Conservation (phyloP, 2,113 vertebrate genomes). For the Oreochromis aureus region DNA sequence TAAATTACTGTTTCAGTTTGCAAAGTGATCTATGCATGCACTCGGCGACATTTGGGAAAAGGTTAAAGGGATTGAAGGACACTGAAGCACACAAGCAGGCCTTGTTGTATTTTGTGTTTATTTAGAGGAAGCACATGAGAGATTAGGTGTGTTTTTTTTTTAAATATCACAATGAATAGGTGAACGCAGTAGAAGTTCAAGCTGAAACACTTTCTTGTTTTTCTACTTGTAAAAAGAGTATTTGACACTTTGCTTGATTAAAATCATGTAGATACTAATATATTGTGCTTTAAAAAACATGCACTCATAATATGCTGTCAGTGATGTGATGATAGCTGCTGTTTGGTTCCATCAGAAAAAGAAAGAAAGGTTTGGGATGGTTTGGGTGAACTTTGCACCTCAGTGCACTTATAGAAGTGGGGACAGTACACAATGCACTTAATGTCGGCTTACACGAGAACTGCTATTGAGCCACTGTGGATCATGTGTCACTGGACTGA, state of each 20-base stretch:
- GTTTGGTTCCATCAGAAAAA: not conserved
- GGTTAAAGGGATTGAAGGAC: not conserved
- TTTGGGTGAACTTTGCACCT: not conserved
- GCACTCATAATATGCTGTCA: not conserved
- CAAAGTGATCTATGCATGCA: not conserved
- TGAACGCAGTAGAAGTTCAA: not conserved
- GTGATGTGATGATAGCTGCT: not conserved
- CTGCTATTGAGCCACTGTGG: not conserved
- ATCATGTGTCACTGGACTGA: constrained; percentile 3
- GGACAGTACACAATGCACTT: not conserved
- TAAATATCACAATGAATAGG: not conserved
- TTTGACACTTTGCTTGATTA: not conserved
- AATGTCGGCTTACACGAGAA: not conserved
- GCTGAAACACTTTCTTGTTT: not conserved
- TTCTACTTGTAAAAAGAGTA: not conserved
- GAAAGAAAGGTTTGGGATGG: not conserved
- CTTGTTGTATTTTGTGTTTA: not conserved
- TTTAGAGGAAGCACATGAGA: not conserved
- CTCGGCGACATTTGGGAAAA: not conserved
- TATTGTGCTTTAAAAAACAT: not conserved
- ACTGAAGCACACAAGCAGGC: not conserved
- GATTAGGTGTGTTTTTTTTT: not conserved
- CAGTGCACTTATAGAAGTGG: not conserved
- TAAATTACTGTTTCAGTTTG: constrained; percentile 30
- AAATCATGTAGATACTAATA: not conserved